A percentile compares a stretch with the other conserved stretches of the same genome.
These are phyloP conservation scores for sheep (Ovis aries) DNA, from an alignment of 2,113 vertebrate species.

Conservation along the genomic window ARS-UI_Ramb_v3.0 NC_056055.1:8323501-8324000, in stretches of 20 bases:
- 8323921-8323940: not conserved
- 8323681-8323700: not conserved
- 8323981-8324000: not conserved
- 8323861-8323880: not conserved
- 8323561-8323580: not conserved
- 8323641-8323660: not conserved
- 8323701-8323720: not conserved
- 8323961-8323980: not conserved
- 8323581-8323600: not conserved
- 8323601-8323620: not conserved
- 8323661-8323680: not conserved
- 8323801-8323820: not conserved
- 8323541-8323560: not conserved
- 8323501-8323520: not conserved
- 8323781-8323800: rapidly evolving
- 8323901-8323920: not conserved
- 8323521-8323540: not conserved
- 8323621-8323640: not conserved
- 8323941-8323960: not conserved
- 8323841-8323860: not conserved
- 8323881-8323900: not conserved
- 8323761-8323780: not conserved
- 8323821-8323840: not conserved
- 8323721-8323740: not conserved
- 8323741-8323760: not conserved